Base-by-base conservation (phyloP, 1,140 invertebrate species). In the Musca domestica region DNA sequence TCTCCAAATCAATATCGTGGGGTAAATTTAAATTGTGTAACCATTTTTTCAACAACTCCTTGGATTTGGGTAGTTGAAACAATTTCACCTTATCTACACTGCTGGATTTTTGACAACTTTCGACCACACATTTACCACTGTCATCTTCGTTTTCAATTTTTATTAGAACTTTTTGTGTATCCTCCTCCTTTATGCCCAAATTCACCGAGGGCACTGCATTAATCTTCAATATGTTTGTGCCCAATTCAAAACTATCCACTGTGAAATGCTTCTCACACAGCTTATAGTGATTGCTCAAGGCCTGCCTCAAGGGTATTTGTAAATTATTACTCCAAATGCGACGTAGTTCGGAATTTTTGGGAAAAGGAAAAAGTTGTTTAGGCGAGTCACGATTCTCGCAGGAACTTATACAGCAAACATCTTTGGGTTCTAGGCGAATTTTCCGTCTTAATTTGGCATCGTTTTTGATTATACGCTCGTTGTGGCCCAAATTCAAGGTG, bases 271-370 rank as follows among this genome's bases (percentile, higher is more conserved):
- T 20, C 1, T 9, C 56, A 63, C 27, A 68, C 46, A 68, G 34
- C 64, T 41, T 68, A 2, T 17, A 68, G 51, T 58, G 61, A 64
- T 34, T 68, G 19, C 19, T 63, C n/a, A 30, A 48, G 14, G 48
- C 30, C 3, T 41, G 41, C 17, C 54, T 34, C 7, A 68, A n/a
- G 2, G 30, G 49, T n/a, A 68, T 51, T 49, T 68, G 58, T 20
- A 68, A 64, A 30, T 63, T 63, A 6, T 68, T 64, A 41, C 67
- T 63, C 67, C 67, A 68, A 10, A 58, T 58, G 3, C 63, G 48
- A 41, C 61, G 67, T 15, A 68, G 23, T 14, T 68, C 61, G 0
- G n/a, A 34, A 61, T 30, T 61, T 20, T 30, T 34, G 2, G 67
- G 67, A 23, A 68, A 56, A 19, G 63, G 6, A 41, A 52, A 68